Evolutionary conservation across 2,888 invertebrate genomes (phyloP), one percentile per base, ranked within the genome.

Genomic region (Melanchra persicariae): DNA sequence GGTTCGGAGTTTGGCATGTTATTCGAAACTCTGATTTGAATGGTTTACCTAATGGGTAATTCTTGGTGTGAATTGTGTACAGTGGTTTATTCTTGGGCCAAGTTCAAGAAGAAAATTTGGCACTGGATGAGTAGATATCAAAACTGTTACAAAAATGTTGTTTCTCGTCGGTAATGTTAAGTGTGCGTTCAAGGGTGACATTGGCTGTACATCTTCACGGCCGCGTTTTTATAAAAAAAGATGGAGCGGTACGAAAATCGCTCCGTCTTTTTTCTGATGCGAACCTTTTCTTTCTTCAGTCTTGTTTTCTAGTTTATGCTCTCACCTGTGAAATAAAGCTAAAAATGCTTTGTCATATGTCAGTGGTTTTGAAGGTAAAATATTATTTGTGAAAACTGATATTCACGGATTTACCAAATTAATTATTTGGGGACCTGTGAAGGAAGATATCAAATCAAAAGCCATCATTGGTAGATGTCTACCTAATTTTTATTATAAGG

Each of bases 11-110:
- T 78, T 55, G 59, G 60, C 55, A 52, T 73, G 63, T 74, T 54
- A 72, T 74, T 70, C 40, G 40, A 61, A n/a, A 30, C 9, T 61
- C 66, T 68, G 62, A 71, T 77, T 82, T 70, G 60, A 77, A 80
- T 69, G 57, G 57, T 65, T 19, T 37, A 49, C 26, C 19, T 52
- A 54, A 66, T 60, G 22, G 40, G 17, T 63, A 43, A 58, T 57
- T 51, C 22, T 77, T 43, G 34, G 68, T 67, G 61, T 45, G 67
- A 54, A 60, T 63, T 52, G n/a, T 47, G 37, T 17, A 34, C 65
- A 26, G 10, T 26, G 22, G 22, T 54, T 70, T 2, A 24, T 24
- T 64, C 60, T 60, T 67, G 74, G 45, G 49, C 49, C 45, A 73
- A 72, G n/a, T 66, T 66, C 49, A 59, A 22, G n/a, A 43, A 12